Base-by-base conservation (phyloP, 2,888 invertebrate genomes). In the Spilarctia lutea region DNA sequence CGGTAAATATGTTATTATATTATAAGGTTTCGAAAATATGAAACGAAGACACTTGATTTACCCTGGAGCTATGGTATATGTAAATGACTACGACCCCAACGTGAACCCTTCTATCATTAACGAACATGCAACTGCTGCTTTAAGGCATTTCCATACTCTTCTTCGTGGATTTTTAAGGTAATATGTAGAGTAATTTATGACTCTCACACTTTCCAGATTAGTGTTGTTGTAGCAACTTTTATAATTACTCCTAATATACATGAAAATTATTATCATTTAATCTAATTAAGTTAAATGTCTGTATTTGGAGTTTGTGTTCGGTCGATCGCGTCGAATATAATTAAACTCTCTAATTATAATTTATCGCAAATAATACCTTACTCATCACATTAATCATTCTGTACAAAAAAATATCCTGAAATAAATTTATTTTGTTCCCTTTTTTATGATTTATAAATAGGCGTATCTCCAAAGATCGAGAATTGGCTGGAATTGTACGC, bases 81-180 rank as follows among this genome's bases (percentile, higher is more conserved):
- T 97, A 20, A 96, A 97, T 83, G 97, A 98, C 88, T 98, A 97
- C 90, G 96, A 97, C 80, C 96, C 96, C 0, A 91, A 92, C 45
- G 97, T 97, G 0, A 96, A 97, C 86, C 97, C 97, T 0, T 96
- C 96, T 11, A 93, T 97, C 0, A 89, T 97, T 72, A 97, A 97
- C 79, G 97, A 97, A 81, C 97, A 97, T 84, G 97, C 97, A 3
- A 97, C 96, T 0, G 97, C 97, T 13, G 97, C 97, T 8, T 97
- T 97, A 89, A 96, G 98, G 91, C 97, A 97, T 87, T 97, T 97
- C 96, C 98, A 98, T 87, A 96, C 97, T 0, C 92, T 97, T 68
- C 97, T 98, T 79, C 96, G 97, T 77, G 97, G 97, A 80, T 96
- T 96, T 84, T 94, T 98, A 73, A 96, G 97, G 98, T 97, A 94